Conservation (phyloP, 2,113 vertebrate genomes). For the Nicator chloris region DNA sequence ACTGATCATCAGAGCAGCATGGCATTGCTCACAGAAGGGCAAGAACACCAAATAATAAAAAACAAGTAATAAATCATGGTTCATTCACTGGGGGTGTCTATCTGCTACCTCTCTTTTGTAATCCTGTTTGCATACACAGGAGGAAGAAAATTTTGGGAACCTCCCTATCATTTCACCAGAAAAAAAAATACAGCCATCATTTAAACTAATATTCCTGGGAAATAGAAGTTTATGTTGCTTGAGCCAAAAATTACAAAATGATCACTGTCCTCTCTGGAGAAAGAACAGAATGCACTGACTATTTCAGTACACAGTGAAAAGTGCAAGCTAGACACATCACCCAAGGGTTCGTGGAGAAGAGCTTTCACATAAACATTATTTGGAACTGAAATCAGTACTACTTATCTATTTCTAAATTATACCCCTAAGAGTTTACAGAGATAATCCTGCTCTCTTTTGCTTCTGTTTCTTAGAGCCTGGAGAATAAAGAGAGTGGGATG, state of each 20-base stretch:
- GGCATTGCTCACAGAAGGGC: neutral
- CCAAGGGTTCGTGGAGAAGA: neutral
- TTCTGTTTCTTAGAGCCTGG: neutral
- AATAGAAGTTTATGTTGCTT: neutral
- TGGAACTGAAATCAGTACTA: neutral
- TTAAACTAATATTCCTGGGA: neutral
- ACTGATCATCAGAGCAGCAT: neutral
- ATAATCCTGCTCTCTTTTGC: neutral
- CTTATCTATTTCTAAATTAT: neutral
- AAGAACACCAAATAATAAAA: neutral
- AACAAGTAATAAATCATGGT: neutral
- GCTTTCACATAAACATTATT: neutral
- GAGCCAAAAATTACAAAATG: constrained; percentile 13
- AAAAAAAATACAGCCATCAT: neutral
- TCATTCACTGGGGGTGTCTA: too few relatives aligned
- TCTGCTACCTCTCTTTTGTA: neutral
- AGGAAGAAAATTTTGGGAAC: neutral
- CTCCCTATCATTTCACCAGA: neutral
- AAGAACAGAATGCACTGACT: neutral
- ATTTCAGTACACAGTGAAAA: neutral
- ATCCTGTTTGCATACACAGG: neutral
- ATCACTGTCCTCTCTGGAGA: neutral
- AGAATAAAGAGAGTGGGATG: neutral
- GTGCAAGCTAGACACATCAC: neutral
- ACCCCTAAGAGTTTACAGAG: neutral